A percentile compares a stretch with the other conserved stretches of the same genome.
Conservation (phyloP, 2,113 vertebrate species). For the Hippocampus zosterae region DNA sequence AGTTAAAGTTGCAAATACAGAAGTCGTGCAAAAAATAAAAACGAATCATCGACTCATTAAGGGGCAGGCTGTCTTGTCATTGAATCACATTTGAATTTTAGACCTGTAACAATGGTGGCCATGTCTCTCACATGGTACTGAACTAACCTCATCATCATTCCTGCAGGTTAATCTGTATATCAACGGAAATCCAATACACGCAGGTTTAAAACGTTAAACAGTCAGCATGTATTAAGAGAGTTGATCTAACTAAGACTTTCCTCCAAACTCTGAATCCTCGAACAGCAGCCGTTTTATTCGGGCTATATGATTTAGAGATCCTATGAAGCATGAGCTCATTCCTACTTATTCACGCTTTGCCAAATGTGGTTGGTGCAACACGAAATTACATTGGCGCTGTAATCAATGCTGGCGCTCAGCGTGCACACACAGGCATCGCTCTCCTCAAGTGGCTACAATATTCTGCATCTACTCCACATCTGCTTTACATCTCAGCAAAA, state of each 20-base stretch:
- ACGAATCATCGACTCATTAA: not conserved
- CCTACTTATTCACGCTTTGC: constrained; percentile 31
- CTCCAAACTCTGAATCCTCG: constrained; percentile 17
- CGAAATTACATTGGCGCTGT: constrained; percentile 61
- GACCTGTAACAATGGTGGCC: not conserved
- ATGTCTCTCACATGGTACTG: constrained; percentile 18
- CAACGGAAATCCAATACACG: constrained; percentile 3
- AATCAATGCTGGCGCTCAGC: constrained; percentile 48
- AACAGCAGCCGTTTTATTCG: constrained; percentile 28
- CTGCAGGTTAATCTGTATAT: constrained; percentile 16
- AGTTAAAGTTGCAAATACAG: constrained; percentile 29
- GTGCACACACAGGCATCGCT: constrained; percentile 33
- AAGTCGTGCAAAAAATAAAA: constrained; percentile 7
- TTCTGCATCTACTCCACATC: constrained; percentile 62
- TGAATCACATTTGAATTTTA: constrained; percentile 5
- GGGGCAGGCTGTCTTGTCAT: not conserved
- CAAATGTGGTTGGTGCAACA: constrained; percentile 53
- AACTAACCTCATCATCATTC: constrained; percentile 19
- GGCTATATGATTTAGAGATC: constrained; percentile 50
- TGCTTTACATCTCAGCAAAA: constrained; percentile 63
- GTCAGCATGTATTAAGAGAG: constrained; percentile 5
- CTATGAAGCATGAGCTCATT: constrained; percentile 59
- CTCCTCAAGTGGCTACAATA: constrained; percentile 49
- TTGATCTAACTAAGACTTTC: constrained; percentile 23
- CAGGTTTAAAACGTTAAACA: constrained; percentile 3